These are phyloP conservation scores for Criorhina ranunculi DNA, from an alignment of 2,888 invertebrate species.

Conservation along the genomic window DNA sequence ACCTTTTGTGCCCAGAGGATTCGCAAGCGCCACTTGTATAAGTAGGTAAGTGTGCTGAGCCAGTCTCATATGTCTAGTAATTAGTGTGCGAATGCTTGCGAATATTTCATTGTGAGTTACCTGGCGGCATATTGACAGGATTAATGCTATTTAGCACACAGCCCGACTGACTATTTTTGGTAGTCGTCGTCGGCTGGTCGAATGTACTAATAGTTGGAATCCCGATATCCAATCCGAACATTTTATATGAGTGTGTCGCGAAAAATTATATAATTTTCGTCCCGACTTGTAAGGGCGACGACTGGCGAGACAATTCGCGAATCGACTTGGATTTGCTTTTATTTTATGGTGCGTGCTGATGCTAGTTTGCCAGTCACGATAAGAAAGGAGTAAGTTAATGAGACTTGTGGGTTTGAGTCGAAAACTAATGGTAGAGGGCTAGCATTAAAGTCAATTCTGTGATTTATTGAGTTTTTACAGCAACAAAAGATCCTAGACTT, in stretches of 20 bases:
- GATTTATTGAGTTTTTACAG: neutral
- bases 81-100: constrained; percentile 64
- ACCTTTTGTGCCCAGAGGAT: constrained; percentile 50
- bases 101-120: constrained; percentile 34
- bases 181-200: neutral
- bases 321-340: constrained; percentile 16
- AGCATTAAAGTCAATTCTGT: constrained; percentile 14
- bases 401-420: constrained; percentile 43
- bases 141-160: constrained; percentile 54
- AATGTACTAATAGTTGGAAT: constrained; percentile 15
- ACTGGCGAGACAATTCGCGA: constrained; percentile 65
- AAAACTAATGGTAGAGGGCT: neutral
- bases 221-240: constrained; percentile 19
- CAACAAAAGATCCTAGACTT: no score
- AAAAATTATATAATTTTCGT: constrained; percentile 49
- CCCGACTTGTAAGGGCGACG: constrained; percentile 48
- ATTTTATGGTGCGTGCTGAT: constrained; percentile 38
- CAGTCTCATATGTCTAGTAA: constrained; percentile 41
- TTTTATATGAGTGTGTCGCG: constrained; percentile 44
- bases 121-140: constrained; percentile 54
- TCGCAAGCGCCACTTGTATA: constrained; percentile 1
- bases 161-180: constrained; percentile 41
- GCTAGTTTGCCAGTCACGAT: constrained; percentile 12
- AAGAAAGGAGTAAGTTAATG: constrained; percentile 52
- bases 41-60: constrained; percentile 47